Evolutionary conservation across 1,140 invertebrate genomes (phyloP).

Genomic region (Batillaria attramentaria): DNA sequence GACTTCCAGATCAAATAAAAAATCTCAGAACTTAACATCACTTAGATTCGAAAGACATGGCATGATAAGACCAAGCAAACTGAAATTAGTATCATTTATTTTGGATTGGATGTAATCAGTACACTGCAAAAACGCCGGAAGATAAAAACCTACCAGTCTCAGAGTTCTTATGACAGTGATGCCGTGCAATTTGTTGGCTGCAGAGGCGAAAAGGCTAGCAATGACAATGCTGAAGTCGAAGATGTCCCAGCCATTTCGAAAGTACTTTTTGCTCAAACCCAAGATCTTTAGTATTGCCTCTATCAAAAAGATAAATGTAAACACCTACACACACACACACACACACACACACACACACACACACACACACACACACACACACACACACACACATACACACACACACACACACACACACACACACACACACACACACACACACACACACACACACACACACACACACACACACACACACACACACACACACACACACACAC

Average conservation of each 20-base stretch:
- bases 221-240: conserved; percentile 74
- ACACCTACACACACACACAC: neutral
- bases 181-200: too few relatives aligned
- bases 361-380: neutral
- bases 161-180: too few relatives aligned
- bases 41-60: too few relatives aligned
- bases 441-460: neutral
- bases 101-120: too few relatives aligned
- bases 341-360: neutral
- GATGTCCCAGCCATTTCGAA: neutral
- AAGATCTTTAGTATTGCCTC: neutral
- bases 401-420: neutral
- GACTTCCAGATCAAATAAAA: too few relatives aligned
- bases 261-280: neutral
- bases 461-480: neutral
- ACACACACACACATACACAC: neutral
- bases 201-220: too few relatives aligned
- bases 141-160: too few relatives aligned
- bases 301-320: neutral
- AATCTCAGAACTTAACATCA: too few relatives aligned
- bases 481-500: too few relatives aligned
- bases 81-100: too few relatives aligned
- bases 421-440: conserved; percentile 2
- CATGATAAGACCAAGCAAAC: too few relatives aligned
- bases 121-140: too few relatives aligned